Evolutionary conservation across 64 coral and sea anemone genomes (phyloP), one percentile per base, ranked within the genome.

Genomic region (Exaiptasia diaphana): DNA sequence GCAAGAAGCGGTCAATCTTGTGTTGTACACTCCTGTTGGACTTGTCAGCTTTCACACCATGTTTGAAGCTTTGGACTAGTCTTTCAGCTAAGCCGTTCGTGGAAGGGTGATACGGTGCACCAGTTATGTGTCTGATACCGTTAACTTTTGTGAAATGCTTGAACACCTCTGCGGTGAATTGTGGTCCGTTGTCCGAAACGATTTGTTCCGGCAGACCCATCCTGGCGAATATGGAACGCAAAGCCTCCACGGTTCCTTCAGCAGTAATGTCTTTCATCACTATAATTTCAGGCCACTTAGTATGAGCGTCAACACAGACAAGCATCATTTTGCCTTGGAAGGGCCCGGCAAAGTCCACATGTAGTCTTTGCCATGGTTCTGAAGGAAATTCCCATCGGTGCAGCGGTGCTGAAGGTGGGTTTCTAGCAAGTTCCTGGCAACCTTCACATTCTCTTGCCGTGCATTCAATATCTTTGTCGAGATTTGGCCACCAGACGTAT

Each of bases 61-160:
- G 7, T 72, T 83, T 83, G 44, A 71, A 83, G 45, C 45, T 75
- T 18, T 75, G 70, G 38, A 86, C 82, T 62, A 75, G 69, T 64
- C 53, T 48, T 74, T 86, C 82, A 60, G 82, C 82, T 49, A 63
- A 71, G 8, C 82, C 69, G 64, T 76, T 86, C 34, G 54, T 86
- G 36, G 82, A 86, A 7, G 70, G 82, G 25, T 86, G 74, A 71
- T 86, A 86, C 15, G 55, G 67, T 64, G 82, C 69, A 63, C 69
- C 59, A 12, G 82, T 75, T n/a, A 68, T 25, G 71, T 75, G 69
- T 32, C 23, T 24, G 53, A 86, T 86, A 10, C 82, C 82, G 46
- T 50, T 86, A 35, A 45, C 64, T 4, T 13, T 37, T 60, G 69
- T 75, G 55, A 86, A 86, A 53, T 86, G 50, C 25, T 75, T 35